Percentiles rank a stretch among this genome's conserved stretches.
Conservation (phyloP, 2,113 vertebrate species). For the Orthonyx spaldingii region DNA sequence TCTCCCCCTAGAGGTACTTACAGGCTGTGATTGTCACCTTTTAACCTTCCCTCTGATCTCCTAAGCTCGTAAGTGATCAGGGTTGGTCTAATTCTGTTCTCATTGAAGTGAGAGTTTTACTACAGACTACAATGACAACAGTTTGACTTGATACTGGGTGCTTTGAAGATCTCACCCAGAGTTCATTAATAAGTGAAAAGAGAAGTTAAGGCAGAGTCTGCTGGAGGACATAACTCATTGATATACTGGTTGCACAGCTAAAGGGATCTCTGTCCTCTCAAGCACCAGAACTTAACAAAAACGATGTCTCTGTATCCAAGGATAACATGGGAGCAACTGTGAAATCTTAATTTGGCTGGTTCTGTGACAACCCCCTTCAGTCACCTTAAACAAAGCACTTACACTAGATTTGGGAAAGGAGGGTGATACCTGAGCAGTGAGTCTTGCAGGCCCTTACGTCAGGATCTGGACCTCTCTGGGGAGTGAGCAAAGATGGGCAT, state of each 20-base stretch:
- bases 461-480: background rate
- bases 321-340: background rate
- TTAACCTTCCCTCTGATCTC: conserved; percentile 43
- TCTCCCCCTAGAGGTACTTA: conserved; percentile 8
- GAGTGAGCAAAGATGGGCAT: background rate
- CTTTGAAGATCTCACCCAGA: conserved; percentile 21
- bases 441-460: background rate
- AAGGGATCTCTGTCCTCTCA: background rate
- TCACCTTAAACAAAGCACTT: background rate
- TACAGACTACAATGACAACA: background rate
- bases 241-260: background rate
- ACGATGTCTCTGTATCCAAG: fast-evolving
- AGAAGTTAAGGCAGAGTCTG: background rate
- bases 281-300: background rate
- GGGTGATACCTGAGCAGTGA: background rate
- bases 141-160: background rate
- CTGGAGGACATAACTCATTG: background rate
- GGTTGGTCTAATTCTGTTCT: conserved; percentile 4
- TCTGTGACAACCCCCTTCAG: background rate
- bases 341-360: background rate
- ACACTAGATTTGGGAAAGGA: background rate
- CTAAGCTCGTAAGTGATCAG: conserved; percentile 8
- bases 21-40: conserved; percentile 37
- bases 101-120: conserved; percentile 13
- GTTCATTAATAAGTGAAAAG: background rate